phyloP scores from a whole-genome alignment of 2,113 vertebrate genomes.

The Rhinopomastus cyanomelas region DNA sequence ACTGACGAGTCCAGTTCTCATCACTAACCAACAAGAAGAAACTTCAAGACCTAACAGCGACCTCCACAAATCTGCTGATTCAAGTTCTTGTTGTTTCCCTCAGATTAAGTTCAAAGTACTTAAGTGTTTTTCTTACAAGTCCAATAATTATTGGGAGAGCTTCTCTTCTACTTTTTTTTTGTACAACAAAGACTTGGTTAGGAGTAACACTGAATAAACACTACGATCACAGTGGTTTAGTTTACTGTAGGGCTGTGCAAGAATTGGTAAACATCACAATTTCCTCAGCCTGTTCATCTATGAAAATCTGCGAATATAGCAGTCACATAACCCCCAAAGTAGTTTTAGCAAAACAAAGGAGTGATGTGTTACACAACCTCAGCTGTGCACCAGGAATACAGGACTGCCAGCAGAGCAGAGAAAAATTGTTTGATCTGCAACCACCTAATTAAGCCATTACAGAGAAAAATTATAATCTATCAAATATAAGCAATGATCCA shows the following conservation, averaged over 20 bases:
- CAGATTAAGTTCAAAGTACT: background rate
- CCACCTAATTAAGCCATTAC: background rate
- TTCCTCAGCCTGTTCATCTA: background rate
- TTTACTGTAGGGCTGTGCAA: background rate
- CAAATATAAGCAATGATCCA: background rate
- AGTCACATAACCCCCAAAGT: background rate
- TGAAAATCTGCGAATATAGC: background rate
- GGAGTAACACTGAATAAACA: background rate
- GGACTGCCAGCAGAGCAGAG: background rate
- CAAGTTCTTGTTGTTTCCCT: background rate
- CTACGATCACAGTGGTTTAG: background rate
- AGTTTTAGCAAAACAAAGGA: background rate
- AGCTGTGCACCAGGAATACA: background rate
- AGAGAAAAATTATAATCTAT: background rate
- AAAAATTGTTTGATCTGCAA: background rate
- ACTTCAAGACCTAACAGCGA: background rate
- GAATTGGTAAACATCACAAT: background rate
- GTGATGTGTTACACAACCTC: background rate
- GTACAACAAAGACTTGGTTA: background rate
- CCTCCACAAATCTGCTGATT: background rate
- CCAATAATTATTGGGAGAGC: background rate
- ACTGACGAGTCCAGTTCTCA: background rate
- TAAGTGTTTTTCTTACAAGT: background rate
- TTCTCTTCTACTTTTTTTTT: fast-evolving
- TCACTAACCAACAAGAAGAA: background rate